A percentile compares a stretch with the other conserved stretches of the same genome.
Evolutionary conservation across 1,140 invertebrate species (phyloP).

Genomic region (Spodoptera litura): DNA sequence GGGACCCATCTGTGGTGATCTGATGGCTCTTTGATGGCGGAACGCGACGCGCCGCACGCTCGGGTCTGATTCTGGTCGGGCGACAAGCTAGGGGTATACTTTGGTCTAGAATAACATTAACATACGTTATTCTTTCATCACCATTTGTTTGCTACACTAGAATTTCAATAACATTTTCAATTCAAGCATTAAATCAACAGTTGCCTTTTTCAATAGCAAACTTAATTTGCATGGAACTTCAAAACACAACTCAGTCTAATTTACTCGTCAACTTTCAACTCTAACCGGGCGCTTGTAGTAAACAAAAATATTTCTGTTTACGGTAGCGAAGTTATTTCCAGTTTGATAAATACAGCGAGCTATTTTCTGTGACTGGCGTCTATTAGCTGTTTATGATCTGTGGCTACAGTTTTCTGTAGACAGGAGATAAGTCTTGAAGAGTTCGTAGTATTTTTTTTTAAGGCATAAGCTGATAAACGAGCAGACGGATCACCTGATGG

Average conservation of each 20-base stretch:
- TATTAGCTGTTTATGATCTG: constrained; percentile 28
- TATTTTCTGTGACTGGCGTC: constrained; percentile 28
- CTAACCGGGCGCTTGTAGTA: constrained; percentile 53
- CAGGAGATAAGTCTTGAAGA: neutral
- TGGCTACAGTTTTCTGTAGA: neutral
- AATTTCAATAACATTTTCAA: constrained; percentile 8
- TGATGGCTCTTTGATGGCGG: too few species aligned
- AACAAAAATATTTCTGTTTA: constrained; percentile 68
- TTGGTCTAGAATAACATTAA: too few species aligned
- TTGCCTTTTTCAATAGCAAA: neutral
- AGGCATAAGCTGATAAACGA: too few species aligned
- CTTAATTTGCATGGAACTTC: constrained; percentile 42
- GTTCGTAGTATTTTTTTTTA: neutral
- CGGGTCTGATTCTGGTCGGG: too few species aligned
- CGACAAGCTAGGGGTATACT: too few species aligned
- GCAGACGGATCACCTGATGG: too few species aligned
- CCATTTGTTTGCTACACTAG: neutral
- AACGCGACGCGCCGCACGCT: too few species aligned
- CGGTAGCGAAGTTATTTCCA: constrained; percentile 68
- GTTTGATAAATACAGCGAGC: constrained; percentile 64
- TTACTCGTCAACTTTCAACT: constrained; percentile 31
- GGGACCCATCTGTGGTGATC: too few species aligned
- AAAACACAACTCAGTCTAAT: constrained; percentile 34
- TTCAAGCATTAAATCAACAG: constrained; percentile 11
- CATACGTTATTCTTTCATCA: too few species aligned